Evolutionary conservation across 35 echinoderm and acorn worm species (phyloP), one percentile per base, ranked within the genome.

Genomic region (Patiria miniata): DNA sequence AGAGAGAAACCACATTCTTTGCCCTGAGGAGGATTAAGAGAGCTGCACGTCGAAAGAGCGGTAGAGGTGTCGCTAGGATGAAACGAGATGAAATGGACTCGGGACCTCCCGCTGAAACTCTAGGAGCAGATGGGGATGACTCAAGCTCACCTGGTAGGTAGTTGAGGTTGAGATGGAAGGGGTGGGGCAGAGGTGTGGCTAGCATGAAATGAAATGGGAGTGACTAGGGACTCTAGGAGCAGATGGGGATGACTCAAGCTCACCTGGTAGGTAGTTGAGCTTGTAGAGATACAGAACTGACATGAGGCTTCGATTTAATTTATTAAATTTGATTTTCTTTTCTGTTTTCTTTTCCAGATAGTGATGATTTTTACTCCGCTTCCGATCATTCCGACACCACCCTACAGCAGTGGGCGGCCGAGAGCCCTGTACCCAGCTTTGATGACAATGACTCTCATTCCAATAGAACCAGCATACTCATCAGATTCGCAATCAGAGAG

Each of bases 301-400:
- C 42, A 6, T 47, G 4, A 12, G n/a, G n/a, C n/a, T n/a, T n/a
- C n/a, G n/a, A n/a, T n/a, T n/a, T n/a, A n/a, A n/a, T n/a, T n/a
- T n/a, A n/a, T n/a, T n/a, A n/a, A n/a, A n/a, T n/a, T n/a, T n/a
- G n/a, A n/a, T n/a, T n/a, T n/a, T n/a, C n/a, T n/a, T n/a, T n/a
- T n/a, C n/a, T n/a, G n/a, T n/a, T n/a, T n/a, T n/a, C n/a, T 36
- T 73, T 30, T 73, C 19, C 65, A 73, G 65, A 73, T 30, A 77
- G 85, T 56, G 89, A 87, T 37, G 89, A 87, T 37, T 98, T 87
- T 51, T 98, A 98, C 83, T 91, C 96, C 0, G 96, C 96, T 16
- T 98, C 96, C 16, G 96, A 98, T 54, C 96, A 98, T 61, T 98
- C 96, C 37, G 96, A 98, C 80, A 89, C 94, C 39, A 84, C 84